Percentiles rank a stretch among this genome's conserved stretches.
Conservation (phyloP, 2,797 vertebrate genomes). For the Mastacembelus armatus region DNA sequence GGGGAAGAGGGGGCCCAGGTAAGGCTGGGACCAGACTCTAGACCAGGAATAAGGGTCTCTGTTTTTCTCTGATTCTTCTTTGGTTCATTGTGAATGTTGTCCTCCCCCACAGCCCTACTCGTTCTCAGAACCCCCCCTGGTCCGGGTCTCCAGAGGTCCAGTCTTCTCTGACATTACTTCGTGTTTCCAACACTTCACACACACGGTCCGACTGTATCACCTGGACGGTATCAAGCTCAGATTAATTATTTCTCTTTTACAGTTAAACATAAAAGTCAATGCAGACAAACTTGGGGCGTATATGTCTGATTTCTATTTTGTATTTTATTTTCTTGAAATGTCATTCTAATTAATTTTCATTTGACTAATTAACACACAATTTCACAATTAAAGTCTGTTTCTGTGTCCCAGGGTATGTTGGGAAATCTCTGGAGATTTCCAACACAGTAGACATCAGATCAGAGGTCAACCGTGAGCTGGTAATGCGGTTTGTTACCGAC, state of each 20-base stretch:
- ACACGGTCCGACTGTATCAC: slow-evolving; percentile 87
- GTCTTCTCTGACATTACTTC: slow-evolving; percentile 91
- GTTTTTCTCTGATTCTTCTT: background rate
- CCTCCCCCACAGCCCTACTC: slow-evolving; percentile 82
- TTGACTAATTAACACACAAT: too few relatives aligned
- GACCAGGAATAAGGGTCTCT: background rate
- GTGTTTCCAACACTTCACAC: slow-evolving; percentile 87
- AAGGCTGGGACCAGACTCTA: slow-evolving; percentile 24
- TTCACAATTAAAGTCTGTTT: background rate
- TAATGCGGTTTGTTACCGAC: slow-evolving; percentile 89
- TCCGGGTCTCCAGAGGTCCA: slow-evolving; percentile 86
- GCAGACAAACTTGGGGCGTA: too few relatives aligned
- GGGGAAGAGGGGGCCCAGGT: slow-evolving; percentile 90
- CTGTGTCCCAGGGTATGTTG: slow-evolving; percentile 85
- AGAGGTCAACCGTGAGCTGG: slow-evolving; percentile 91
- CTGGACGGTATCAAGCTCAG: slow-evolving; percentile 83
- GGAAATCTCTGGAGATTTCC: slow-evolving; percentile 88
- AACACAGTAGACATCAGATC: slow-evolving; percentile 93
- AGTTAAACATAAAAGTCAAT: too few relatives aligned
- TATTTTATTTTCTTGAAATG: too few relatives aligned
- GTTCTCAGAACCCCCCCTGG: slow-evolving; percentile 78
- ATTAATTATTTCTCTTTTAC: too few relatives aligned
- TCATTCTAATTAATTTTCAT: too few relatives aligned
- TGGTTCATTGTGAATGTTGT: background rate
- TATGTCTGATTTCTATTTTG: too few relatives aligned